phyloP scores from a whole-genome alignment of 2,797 vertebrate species.

The Pangasius mekongensis region DNA sequence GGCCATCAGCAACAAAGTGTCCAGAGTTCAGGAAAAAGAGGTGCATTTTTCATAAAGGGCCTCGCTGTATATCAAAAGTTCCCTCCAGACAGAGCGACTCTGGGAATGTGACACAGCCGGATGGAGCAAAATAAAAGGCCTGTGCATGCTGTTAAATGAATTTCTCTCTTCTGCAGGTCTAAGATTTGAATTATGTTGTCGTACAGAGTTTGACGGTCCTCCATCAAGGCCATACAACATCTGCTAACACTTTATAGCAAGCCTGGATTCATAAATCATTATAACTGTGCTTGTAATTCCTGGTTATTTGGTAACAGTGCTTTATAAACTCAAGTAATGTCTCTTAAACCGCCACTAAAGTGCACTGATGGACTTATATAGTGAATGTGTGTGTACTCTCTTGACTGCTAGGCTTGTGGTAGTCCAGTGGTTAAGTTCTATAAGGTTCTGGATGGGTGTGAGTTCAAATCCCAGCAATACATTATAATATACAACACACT shows the following conservation, averaged over 20 bases:
- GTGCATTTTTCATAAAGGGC: constrained; percentile 73
- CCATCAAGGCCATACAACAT: background rate
- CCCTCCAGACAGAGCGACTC: constrained; percentile 72
- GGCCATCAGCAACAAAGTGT: constrained; percentile 76
- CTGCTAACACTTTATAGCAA: background rate
- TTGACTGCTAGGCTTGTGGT: background rate
- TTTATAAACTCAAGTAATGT: background rate
- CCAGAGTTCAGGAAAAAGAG: constrained; percentile 71
- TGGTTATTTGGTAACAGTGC: background rate
- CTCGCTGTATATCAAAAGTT: constrained; percentile 75
- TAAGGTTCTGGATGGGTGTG: background rate
- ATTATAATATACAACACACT: background rate
- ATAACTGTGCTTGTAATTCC: constrained; percentile 5
- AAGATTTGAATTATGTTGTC: constrained; percentile 34
- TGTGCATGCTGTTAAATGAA: constrained; percentile 40
- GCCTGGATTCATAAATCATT: constrained; percentile 5
- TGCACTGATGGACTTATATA: background rate
- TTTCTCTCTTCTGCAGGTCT: constrained; percentile 42
- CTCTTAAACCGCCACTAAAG: background rate
- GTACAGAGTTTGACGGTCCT: constrained; percentile 15
- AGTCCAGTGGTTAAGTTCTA: background rate
- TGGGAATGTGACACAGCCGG: constrained; percentile 70
- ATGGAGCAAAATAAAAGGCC: constrained; percentile 57
- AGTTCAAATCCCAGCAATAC: background rate
- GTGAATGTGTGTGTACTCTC: background rate